Evolutionary conservation across 2,888 invertebrate species (phyloP).

Genomic region (Mesochorus sp.): DNA sequence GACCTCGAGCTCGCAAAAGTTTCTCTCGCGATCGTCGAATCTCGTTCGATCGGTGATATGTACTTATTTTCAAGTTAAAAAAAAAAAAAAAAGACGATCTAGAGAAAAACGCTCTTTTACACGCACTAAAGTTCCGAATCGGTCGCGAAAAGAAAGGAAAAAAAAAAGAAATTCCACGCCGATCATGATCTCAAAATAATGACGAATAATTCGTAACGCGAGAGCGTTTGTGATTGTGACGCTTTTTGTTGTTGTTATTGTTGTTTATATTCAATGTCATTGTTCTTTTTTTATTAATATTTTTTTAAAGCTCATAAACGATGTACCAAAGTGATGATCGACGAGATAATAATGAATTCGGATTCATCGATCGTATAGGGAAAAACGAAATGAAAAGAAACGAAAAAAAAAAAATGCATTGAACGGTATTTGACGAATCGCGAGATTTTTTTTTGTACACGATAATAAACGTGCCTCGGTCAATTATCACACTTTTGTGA

Average conservation of each 20-base stretch:
- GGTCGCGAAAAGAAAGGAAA: not conserved
- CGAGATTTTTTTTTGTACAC: too few relatives aligned
- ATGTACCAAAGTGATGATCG: conserved; percentile 26
- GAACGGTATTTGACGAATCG: not conserved
- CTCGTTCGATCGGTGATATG: conserved; percentile 47
- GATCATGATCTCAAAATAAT: conserved; percentile 41
- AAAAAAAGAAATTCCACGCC: conserved; percentile 7
- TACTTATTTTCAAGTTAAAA: conserved; percentile 48
- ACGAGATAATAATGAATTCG: not conserved
- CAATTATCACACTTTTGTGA: not conserved
- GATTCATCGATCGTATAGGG: not conserved
- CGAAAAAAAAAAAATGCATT: not conserved
- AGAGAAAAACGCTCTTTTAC: not conserved
- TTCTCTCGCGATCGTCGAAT: conserved; percentile 40
- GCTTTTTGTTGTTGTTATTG: not conserved
- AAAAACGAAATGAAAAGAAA: not conserved
- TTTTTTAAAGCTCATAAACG: conserved; percentile 1
- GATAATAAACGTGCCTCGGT: too few relatives aligned
- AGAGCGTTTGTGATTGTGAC: not conserved
- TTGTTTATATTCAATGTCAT: not conserved
- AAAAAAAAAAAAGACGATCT: conserved; percentile 20
- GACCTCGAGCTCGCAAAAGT: conserved; percentile 48
- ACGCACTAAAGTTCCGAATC: conserved; percentile 1
- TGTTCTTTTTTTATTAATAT: not conserved
- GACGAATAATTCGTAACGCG: not conserved